phyloP scores from a whole-genome alignment of 2,888 invertebrate genomes.

The Meloe dianella region DNA sequence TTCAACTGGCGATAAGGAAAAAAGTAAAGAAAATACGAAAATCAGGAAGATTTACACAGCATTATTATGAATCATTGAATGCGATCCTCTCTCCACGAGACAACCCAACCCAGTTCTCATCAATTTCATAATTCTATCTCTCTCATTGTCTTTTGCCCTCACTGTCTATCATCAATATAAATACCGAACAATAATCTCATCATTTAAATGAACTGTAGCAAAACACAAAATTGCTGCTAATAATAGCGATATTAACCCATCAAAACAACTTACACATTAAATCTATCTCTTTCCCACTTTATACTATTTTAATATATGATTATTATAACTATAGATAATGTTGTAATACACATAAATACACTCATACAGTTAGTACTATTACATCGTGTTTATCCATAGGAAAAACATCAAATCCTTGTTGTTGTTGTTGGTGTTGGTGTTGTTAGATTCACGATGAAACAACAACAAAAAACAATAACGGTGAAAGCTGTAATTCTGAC shows the following conservation, averaged over 20 bases:
- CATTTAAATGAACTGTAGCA: conserved; percentile 1
- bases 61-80: too few species aligned
- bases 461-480: conserved; percentile 31
- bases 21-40: background rate
- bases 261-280: background rate
- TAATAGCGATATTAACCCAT: conserved; percentile 24
- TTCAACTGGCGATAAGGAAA: too few species aligned
- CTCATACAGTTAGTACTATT: conserved; percentile 41
- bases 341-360: background rate
- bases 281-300: background rate
- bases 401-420: conserved; percentile 35
- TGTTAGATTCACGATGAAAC: conserved; percentile 36
- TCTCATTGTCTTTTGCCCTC: too few species aligned
- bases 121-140: background rate
- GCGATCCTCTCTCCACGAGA: background rate
- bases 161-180: too few species aligned
- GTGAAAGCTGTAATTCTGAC: conserved; percentile 28
- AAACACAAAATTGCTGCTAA: conserved; percentile 24
- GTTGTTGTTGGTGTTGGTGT: background rate
- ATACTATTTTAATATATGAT: background rate
- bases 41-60: background rate
- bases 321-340: background rate
- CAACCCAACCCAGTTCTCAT: conserved; percentile 10
- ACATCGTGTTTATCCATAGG: conserved; percentile 40
- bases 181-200: too few species aligned